Evolutionary conservation across 2,888 invertebrate species (phyloP).

Genomic region (Bellardia pandia): DNA sequence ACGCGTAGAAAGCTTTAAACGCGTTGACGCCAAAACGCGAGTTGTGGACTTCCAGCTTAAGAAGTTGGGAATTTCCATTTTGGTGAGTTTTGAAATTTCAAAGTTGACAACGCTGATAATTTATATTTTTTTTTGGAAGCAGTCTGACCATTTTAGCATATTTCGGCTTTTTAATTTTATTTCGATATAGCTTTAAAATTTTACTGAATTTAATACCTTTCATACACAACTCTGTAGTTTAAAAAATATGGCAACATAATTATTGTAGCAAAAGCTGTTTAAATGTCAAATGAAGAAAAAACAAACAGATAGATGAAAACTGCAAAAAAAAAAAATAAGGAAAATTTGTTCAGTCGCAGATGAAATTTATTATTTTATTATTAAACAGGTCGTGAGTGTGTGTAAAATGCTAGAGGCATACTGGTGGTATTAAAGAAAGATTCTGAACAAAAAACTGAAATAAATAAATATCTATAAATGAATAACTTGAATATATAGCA

Average conservation of each 20-base stretch:
- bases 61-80: no score
- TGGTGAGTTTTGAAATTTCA: no score
- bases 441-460: background rate
- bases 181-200: no score
- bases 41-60: no score
- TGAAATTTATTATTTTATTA: conserved; percentile 44
- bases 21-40: no score
- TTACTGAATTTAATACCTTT: background rate
- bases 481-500: background rate
- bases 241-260: conserved; percentile 13
- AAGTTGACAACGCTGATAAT: no score
- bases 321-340: conserved; percentile 10
- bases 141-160: no score
- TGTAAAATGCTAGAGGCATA: background rate
- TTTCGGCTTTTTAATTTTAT: no score
- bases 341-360: conserved; percentile 44
- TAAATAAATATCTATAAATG: background rate
- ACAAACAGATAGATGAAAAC: background rate
- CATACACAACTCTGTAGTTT: background rate
- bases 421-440: background rate
- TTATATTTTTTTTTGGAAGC: no score
- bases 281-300: conserved; percentile 26
- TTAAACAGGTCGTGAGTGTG: conserved; percentile 31
- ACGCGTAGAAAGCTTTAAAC: no score
- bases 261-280: conserved; percentile 19